Evolutionary conservation across 2,888 invertebrate genomes (phyloP).

Genomic region (Macrophya alboannulata): DNA sequence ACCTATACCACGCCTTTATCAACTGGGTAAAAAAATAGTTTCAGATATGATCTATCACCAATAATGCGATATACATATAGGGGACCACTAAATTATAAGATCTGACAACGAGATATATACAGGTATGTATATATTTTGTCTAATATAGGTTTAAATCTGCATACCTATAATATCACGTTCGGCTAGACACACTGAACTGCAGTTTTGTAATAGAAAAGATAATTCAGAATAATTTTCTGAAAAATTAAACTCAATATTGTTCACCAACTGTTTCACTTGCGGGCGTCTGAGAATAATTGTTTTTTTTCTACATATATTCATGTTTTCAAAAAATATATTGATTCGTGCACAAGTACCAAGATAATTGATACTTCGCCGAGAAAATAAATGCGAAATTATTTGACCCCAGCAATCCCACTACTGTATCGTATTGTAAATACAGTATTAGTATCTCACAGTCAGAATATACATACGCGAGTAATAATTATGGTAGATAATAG

Average conservation of each 20-base stretch:
- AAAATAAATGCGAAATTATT: conserved; percentile 25
- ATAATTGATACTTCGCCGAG: not conserved
- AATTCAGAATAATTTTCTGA: not conserved
- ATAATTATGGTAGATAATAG: not conserved
- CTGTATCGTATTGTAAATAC: not conserved
- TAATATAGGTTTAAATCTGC: not conserved
- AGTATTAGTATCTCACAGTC: not conserved
- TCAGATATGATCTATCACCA: not conserved
- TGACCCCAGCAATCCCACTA: not conserved
- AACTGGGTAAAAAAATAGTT: conserved; percentile 31
- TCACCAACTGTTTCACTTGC: not conserved
- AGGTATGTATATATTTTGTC: not conserved
- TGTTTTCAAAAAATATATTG: not conserved
- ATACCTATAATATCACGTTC: too few relatives aligned
- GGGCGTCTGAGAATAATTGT: not conserved
- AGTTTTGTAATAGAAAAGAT: not conserved
- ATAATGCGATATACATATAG: not conserved
- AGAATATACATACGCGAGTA: not conserved
- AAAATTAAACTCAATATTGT: not conserved
- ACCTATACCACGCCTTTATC: not conserved
- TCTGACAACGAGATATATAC: not conserved
- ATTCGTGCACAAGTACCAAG: not conserved
- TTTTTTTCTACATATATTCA: not conserved
- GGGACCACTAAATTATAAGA: not conserved
- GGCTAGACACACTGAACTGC: not conserved